Evolutionary conservation across 2,113 vertebrate species (phyloP).

Genomic region (Antechinus stuartii): DNA sequence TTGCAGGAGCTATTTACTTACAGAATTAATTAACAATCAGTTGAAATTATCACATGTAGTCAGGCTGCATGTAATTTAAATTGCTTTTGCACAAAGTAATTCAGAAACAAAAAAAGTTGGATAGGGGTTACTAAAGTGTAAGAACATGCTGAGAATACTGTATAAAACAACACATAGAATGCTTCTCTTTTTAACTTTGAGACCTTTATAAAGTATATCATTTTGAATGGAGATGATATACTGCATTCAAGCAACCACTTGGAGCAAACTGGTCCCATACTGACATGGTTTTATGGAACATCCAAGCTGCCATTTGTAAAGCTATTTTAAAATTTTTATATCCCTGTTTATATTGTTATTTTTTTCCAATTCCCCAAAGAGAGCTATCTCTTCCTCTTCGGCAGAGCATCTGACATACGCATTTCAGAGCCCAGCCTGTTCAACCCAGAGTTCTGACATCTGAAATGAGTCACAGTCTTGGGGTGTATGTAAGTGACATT

Average conservation of each 20-base stretch:
- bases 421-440: conserved; percentile 70
- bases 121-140: conserved; percentile 67
- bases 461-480: conserved; percentile 68
- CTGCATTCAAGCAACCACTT: conserved; percentile 69
- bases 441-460: conserved; percentile 72
- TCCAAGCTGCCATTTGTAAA: conserved; percentile 79
- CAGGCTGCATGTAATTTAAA: conserved; percentile 65
- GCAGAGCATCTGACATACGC: conserved; percentile 74
- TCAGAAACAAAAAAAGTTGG: conserved; percentile 70
- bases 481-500: conserved; percentile 59
- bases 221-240: conserved; percentile 62
- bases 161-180: conserved; percentile 72
- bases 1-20: conserved; percentile 68
- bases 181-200: conserved; percentile 75
- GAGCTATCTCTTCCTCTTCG: conserved; percentile 60
- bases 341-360: conserved; percentile 74
- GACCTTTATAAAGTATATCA: conserved; percentile 73
- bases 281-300: conserved; percentile 71
- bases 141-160: conserved; percentile 59
- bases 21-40: conserved; percentile 69
- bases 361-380: conserved; percentile 51
- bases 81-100: conserved; percentile 70
- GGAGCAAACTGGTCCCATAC: conserved; percentile 63
- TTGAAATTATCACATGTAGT: conserved; percentile 69
- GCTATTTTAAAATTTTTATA: conserved; percentile 76